These are phyloP conservation scores for Drosophila navojoa DNA, from an alignment of 1,140 invertebrate genomes.

Conservation along the genomic window DNA sequence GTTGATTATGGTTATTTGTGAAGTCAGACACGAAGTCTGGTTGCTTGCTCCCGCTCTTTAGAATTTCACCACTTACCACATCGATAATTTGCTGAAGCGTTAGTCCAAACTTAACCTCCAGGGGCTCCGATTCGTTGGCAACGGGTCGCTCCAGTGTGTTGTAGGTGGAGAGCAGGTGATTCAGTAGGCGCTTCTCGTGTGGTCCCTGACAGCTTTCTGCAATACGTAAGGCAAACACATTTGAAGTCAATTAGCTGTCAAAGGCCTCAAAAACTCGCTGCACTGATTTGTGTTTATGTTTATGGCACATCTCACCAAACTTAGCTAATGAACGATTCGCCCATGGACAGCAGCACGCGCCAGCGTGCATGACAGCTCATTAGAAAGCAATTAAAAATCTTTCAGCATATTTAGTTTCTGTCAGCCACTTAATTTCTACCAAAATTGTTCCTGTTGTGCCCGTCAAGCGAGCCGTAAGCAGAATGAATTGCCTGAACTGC, in stretches of 20 bases:
- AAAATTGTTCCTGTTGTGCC: constrained; percentile 25
- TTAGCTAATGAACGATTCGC: constrained; percentile 54
- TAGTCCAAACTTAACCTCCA: constrained; percentile 97
- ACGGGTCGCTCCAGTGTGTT: constrained; percentile 98
- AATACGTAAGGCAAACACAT: constrained; percentile 24
- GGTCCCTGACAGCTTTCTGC: constrained; percentile 92
- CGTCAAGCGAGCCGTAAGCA: constrained; percentile 14
- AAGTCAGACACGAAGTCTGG: constrained; percentile 13
- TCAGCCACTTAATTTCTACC: constrained; percentile 53
- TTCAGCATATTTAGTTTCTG: constrained; percentile 53
- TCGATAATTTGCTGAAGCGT: constrained; percentile 99
- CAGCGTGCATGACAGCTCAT: constrained; percentile 40
- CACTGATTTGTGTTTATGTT: constrained; percentile 65
- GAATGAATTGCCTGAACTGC: background rate
- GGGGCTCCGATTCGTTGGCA: constrained; percentile 95
- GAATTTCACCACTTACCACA: constrained; percentile 91
- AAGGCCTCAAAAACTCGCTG: constrained; percentile 3
- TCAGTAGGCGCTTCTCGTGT: constrained; percentile 95
- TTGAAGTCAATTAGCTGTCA: constrained; percentile 49
- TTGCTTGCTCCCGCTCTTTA: constrained; percentile 8
- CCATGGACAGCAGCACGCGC: constrained; percentile 20
- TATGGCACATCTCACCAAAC: constrained; percentile 52
- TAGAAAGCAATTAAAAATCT: constrained; percentile 68
- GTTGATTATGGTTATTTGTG: constrained; percentile 18
- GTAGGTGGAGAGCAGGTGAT: constrained; percentile 95